Conservation (phyloP, 2,113 vertebrate species). For the Brevimyrus niger region DNA sequence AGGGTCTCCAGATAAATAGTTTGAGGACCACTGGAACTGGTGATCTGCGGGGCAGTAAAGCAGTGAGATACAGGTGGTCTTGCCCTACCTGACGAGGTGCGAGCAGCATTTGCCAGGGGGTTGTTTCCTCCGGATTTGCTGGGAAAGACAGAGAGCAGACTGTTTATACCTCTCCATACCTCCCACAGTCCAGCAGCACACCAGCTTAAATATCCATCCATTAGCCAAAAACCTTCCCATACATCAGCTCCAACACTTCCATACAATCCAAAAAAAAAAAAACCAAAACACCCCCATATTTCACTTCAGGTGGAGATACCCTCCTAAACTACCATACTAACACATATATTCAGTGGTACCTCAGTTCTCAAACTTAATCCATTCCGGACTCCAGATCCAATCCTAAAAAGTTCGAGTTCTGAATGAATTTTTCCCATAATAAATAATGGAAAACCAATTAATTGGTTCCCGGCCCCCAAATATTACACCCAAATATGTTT, state of each 20-base stretch:
- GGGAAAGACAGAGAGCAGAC: constrained; percentile 22
- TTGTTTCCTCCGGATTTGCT: constrained; percentile 55
- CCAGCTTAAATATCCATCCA: not conserved
- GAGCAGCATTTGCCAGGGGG: constrained; percentile 66
- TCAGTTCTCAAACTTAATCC: too few relatives aligned
- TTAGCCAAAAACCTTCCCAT: not conserved
- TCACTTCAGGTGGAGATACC: not conserved
- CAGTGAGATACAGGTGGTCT: not conserved
- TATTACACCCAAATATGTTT: too few relatives aligned
- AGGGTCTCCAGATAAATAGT: not conserved
- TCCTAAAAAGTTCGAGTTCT: too few relatives aligned
- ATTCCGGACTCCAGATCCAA: too few relatives aligned
- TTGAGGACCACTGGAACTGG: not conserved
- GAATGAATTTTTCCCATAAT: too few relatives aligned
- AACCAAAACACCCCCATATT: not conserved
- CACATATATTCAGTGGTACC: too few relatives aligned
- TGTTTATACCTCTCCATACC: not conserved
- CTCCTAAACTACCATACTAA: not conserved
- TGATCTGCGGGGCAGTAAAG: not conserved
- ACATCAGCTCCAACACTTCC: not conserved
- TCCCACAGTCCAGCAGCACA: not conserved
- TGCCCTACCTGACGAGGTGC: constrained; percentile 84
- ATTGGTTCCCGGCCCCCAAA: too few relatives aligned
- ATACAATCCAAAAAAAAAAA: not conserved
- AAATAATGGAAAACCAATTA: too few relatives aligned